Evolutionary conservation across 1,140 invertebrate genomes (phyloP).

Genomic region (Cecropterus lyciades): DNA sequence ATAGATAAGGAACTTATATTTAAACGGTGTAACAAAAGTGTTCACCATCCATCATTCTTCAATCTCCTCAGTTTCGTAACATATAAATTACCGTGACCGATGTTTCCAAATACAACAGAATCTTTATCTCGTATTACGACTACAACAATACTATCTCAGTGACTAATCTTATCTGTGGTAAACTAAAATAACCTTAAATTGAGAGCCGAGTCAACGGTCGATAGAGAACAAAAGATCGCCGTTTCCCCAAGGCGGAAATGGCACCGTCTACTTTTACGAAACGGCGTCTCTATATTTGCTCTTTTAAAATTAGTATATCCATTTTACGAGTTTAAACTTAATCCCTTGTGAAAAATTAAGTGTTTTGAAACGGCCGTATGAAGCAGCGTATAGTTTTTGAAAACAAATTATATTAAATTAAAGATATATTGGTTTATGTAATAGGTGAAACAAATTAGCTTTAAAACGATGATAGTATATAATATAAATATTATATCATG

Average conservation of each 20-base stretch:
- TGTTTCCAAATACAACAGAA: constrained; percentile 15
- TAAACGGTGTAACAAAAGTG: too few relatives aligned
- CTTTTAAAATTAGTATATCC: constrained; percentile 43
- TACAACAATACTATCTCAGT: constrained; percentile 14
- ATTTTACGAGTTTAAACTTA: constrained; percentile 11
- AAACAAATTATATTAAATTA: neutral
- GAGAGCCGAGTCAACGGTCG: constrained; percentile 30
- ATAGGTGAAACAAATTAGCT: too few relatives aligned
- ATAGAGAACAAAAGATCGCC: constrained; percentile 67
- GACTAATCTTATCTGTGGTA: constrained; percentile 23
- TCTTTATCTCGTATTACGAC: constrained; percentile 4
- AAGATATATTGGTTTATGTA: neutral
- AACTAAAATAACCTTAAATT: constrained; percentile 37
- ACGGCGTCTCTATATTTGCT: constrained; percentile 59
- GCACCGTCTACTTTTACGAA: constrained; percentile 71
- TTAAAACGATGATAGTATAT: too few relatives aligned
- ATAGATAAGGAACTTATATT: too few relatives aligned
- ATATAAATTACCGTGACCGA: constrained; percentile 19
- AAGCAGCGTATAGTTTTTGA: neutral
- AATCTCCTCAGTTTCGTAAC: constrained; percentile 1
- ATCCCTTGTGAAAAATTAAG: constrained; percentile 2
- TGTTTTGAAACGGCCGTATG: neutral
- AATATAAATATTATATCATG: too few relatives aligned
- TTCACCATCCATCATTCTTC: neutral
- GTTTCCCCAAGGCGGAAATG: constrained; percentile 75